These are phyloP conservation scores for Stenolophus ochropezus DNA, from an alignment of 2,888 invertebrate species.

Conservation along the genomic window DNA sequence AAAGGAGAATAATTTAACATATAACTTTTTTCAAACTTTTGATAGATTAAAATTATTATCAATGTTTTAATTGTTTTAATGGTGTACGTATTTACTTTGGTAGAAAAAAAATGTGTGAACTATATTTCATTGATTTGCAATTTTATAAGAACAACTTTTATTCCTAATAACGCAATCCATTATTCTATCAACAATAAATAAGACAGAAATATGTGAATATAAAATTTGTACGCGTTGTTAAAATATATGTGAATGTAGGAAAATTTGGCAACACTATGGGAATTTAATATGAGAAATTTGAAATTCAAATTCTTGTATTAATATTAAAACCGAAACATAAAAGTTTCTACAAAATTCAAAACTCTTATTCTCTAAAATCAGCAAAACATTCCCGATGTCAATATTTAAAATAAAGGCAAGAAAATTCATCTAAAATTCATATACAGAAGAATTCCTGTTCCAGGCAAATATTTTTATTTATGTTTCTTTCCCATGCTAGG, in stretches of 20 bases:
- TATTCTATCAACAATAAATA: too few relatives aligned
- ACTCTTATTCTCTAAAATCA: not conserved
- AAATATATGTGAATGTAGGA: not conserved
- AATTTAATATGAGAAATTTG: not conserved
- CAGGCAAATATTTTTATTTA: conserved; percentile 23
- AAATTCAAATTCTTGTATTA: not conserved
- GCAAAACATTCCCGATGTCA: conserved; percentile 9
- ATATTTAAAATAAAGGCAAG: conserved; percentile 36
- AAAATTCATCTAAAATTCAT: conserved; percentile 34
- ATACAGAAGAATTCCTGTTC: not conserved
- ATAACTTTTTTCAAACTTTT: too few relatives aligned
- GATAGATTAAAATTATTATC: too few relatives aligned
- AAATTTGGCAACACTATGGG: not conserved
- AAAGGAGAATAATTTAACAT: too few relatives aligned
- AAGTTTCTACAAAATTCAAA: not conserved
- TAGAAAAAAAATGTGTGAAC: too few relatives aligned
- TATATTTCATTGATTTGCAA: too few relatives aligned
- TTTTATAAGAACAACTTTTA: too few relatives aligned
- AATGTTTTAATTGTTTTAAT: too few relatives aligned
- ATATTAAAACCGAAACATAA: not conserved
- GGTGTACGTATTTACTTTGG: too few relatives aligned
- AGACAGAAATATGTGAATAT: not conserved
- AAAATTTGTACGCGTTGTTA: not conserved
- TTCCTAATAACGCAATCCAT: too few relatives aligned
- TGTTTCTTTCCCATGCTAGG: not conserved